Percentiles rank a stretch among this genome's conserved stretches.
Evolutionary conservation across 2,797 vertebrate species (phyloP).

Genomic region (Acanthurus lineatus): DNA sequence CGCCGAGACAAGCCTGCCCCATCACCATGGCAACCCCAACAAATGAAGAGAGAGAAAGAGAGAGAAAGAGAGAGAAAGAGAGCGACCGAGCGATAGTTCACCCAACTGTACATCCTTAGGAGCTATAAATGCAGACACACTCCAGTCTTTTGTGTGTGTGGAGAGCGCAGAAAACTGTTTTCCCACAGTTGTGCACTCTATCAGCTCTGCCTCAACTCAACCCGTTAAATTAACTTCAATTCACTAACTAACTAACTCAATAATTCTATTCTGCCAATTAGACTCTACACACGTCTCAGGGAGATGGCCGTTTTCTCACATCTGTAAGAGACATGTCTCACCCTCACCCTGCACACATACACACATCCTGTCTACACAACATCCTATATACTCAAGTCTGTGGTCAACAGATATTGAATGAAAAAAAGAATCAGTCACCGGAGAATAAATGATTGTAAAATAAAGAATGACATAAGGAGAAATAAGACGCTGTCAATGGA

Average conservation of each 20-base stretch:
- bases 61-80: conserved; percentile 59
- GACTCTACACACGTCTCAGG: conserved; percentile 31
- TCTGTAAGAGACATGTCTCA: conserved; percentile 81
- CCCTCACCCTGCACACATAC: conserved; percentile 42
- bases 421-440: background rate
- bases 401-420: background rate
- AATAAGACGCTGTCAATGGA: background rate
- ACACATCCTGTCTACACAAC: conserved; percentile 22
- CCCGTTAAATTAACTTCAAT: conserved; percentile 67
- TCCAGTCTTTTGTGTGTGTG: conserved; percentile 52
- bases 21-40: conserved; percentile 79
- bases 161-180: conserved; percentile 38
- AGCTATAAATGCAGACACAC: conserved; percentile 59
- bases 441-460: background rate
- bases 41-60: conserved; percentile 68
- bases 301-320: conserved; percentile 68
- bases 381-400: conserved; percentile 3
- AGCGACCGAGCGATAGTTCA: conserved; percentile 52
- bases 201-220: conserved; percentile 18
- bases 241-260: conserved; percentile 53
- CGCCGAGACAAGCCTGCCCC: conserved; percentile 69
- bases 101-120: conserved; percentile 59
- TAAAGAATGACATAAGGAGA: background rate
- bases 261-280: conserved; percentile 73
- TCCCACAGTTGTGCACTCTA: conserved; percentile 59